A percentile compares a stretch with the other conserved stretches of the same genome.
These are phyloP conservation scores for Riptortus pedestris DNA, from an alignment of 1,140 invertebrate species.

Conservation along the genomic window DNA sequence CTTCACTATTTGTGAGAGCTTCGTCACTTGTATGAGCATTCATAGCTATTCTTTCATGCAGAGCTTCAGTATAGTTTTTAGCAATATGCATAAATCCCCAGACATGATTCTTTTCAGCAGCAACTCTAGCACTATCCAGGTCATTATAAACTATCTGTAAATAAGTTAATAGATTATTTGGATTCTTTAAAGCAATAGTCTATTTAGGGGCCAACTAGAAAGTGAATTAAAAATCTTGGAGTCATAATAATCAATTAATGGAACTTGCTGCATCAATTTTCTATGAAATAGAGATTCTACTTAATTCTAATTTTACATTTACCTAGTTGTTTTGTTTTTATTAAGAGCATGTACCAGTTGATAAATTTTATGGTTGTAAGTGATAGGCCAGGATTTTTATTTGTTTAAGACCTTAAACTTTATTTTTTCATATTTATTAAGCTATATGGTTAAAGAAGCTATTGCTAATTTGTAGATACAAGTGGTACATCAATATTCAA, in stretches of 20 bases:
- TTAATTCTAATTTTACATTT: too few species aligned
- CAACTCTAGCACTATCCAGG: constrained; percentile 45
- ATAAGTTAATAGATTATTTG: constrained; percentile 9
- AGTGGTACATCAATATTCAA: too few species aligned
- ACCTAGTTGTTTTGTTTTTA: too few species aligned
- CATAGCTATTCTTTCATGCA: constrained; percentile 46
- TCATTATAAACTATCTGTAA: constrained; percentile 45
- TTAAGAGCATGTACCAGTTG: too few species aligned
- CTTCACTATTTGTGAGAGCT: constrained; percentile 46
- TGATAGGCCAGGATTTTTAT: too few species aligned
- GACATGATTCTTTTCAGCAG: constrained; percentile 48
- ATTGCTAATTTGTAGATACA: too few species aligned
- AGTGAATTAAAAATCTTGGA: background rate
- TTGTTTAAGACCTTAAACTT: too few species aligned
- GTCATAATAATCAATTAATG: background rate
- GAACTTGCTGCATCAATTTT: background rate
- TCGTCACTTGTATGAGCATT: constrained; percentile 40
- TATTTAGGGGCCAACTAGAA: background rate
- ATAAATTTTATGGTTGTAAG: too few species aligned
- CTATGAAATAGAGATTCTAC: too few species aligned
- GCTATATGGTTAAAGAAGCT: too few species aligned
- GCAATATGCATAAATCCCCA: constrained; percentile 62
- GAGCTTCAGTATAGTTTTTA: constrained; percentile 59
- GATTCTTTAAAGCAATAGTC: background rate
- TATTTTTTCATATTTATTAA: too few species aligned